A percentile compares a stretch with the other conserved stretches of the same genome.
Evolutionary conservation across 2,797 vertebrate species (phyloP).

Genomic region (Aldrovandia affinis): DNA sequence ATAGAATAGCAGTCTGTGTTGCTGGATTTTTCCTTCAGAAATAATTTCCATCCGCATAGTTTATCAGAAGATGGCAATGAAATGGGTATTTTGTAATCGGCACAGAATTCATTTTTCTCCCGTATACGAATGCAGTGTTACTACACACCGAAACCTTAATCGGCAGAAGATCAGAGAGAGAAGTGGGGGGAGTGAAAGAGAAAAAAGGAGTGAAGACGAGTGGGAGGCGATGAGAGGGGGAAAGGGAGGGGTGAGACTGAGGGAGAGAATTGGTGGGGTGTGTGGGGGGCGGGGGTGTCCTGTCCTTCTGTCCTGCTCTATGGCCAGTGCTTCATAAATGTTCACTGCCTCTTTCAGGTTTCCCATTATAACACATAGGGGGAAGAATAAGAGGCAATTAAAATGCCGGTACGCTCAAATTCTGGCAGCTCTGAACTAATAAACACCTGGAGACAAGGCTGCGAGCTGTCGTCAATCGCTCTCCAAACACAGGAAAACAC

Average conservation of each 20-base stretch:
- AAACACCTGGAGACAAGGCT: constrained; percentile 21
- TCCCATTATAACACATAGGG: not conserved
- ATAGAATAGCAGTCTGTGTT: not conserved
- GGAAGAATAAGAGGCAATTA: not conserved
- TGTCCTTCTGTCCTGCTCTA: not conserved
- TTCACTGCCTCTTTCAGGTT: not conserved
- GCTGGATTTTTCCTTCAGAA: not conserved
- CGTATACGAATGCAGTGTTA: not conserved
- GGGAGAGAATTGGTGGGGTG: not conserved
- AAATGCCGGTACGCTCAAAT: constrained; percentile 10
- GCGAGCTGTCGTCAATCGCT: not conserved
- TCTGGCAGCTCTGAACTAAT: constrained; percentile 22
- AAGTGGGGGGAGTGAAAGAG: not conserved
- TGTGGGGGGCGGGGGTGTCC: no score
- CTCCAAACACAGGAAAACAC: constrained; percentile 21
- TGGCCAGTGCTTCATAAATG: not conserved
- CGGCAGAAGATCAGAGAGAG: not conserved
- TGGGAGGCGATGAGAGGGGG: not conserved
- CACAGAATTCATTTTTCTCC: no score
- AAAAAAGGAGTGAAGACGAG: not conserved
- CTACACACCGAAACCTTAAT: not conserved
- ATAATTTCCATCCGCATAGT: no score
- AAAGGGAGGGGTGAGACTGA: not conserved
- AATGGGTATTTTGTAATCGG: no score
- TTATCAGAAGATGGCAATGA: no score